A percentile compares a stretch with the other conserved stretches of the same genome.
Conservation (phyloP, 2,113 vertebrate genomes). For the Sylvia atricapilla region DNA sequence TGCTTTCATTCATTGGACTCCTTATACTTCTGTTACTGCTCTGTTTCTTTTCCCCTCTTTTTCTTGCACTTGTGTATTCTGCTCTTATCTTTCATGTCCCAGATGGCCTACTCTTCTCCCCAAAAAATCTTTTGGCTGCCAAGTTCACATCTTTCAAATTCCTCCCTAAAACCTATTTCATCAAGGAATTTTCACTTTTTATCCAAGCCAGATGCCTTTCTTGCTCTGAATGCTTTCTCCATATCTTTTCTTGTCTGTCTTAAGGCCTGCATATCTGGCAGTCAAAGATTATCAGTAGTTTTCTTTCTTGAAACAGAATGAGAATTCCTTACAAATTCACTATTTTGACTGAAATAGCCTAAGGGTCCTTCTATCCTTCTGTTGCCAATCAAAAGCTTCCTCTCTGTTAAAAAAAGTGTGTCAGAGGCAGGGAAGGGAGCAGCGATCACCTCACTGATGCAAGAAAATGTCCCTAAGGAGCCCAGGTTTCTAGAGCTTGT, state of each 20-base stretch:
- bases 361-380: background rate
- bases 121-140: background rate
- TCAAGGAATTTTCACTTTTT: slow-evolving; percentile 24
- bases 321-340: background rate
- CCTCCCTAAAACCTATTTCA: slow-evolving; percentile 14
- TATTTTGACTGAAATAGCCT: background rate
- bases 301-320: slow-evolving; percentile 2
- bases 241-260: background rate
- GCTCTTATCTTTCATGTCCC: background rate
- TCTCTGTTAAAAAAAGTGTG: background rate
- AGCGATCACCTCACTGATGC: background rate
- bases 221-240: background rate
- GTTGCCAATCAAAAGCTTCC: background rate
- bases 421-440: background rate
- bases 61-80: background rate
- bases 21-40: background rate
- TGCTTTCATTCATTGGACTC: background rate
- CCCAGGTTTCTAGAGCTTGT: background rate
- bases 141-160: slow-evolving; percentile 22
- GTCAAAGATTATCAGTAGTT: background rate
- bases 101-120: background rate
- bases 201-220: slow-evolving; percentile 13
- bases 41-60: background rate
- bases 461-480: background rate
- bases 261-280: background rate